Conservation (phyloP, 2,888 invertebrate species). For the Catocala nupta region DNA sequence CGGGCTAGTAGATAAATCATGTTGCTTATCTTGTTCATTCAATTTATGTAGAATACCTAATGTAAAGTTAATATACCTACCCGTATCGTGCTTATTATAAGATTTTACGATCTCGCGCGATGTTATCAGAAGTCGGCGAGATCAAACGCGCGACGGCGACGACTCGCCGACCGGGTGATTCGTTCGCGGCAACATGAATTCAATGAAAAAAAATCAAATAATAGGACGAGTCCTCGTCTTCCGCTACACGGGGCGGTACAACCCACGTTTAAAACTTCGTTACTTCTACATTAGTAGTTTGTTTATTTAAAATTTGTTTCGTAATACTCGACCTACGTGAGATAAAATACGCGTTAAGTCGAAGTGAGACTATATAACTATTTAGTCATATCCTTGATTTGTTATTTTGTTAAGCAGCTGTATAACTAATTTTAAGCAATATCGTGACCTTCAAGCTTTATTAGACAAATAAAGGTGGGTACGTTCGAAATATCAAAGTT, state of each 20-base stretch:
- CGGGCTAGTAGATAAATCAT: neutral
- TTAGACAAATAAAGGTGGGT: neutral
- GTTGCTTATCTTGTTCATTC: slow-evolving; percentile 26
- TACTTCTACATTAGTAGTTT: slow-evolving; percentile 9
- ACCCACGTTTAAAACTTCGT: slow-evolving; percentile 26
- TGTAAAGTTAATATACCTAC: slow-evolving; percentile 54
- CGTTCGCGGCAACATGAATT: slow-evolving; percentile 59
- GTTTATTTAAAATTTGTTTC: too few relatives aligned
- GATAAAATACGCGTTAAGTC: too few relatives aligned
- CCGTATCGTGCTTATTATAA: slow-evolving; percentile 58
- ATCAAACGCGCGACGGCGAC: slow-evolving; percentile 58
- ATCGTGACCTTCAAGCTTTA: slow-evolving; percentile 15
- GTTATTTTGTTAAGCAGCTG: too few relatives aligned
- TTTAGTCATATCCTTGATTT: too few relatives aligned
- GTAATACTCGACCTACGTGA: too few relatives aligned
- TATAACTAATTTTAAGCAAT: slow-evolving; percentile 1
- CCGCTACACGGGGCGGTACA: slow-evolving; percentile 44
- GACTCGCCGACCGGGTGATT: slow-evolving; percentile 49
- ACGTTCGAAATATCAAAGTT: neutral
- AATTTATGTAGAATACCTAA: slow-evolving; percentile 50
- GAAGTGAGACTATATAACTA: too few relatives aligned
- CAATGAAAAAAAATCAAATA: slow-evolving; percentile 54
- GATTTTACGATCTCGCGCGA: slow-evolving; percentile 65
- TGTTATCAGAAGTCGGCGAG: slow-evolving; percentile 66
- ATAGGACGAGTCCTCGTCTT: slow-evolving; percentile 51